A percentile compares a stretch with the other conserved stretches of the same genome.
phyloP scores from a whole-genome alignment of 2,113 vertebrate species.

The Sebastes fasciatus region DNA sequence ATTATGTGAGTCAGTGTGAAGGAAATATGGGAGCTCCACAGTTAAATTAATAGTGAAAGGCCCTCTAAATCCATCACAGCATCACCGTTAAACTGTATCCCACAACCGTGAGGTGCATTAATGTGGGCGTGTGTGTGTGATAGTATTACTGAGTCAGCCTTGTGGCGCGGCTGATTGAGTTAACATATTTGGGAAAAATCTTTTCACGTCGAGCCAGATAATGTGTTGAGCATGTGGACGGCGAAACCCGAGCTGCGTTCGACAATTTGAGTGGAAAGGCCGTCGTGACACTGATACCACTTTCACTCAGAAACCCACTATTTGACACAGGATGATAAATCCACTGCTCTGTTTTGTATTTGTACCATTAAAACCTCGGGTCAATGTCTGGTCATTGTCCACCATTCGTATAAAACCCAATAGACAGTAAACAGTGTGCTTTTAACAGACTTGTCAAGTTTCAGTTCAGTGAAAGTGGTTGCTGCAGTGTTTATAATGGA shows the following conservation, averaged over 20 bases:
- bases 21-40: slow-evolving; percentile 49
- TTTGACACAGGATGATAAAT: slow-evolving; percentile 36
- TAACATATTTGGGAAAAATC: slow-evolving; percentile 65
- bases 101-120: slow-evolving; percentile 61
- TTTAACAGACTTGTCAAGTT: background rate
- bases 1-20: slow-evolving; percentile 44
- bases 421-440: background rate
- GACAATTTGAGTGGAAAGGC: slow-evolving; percentile 46
- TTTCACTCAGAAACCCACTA: slow-evolving; percentile 21
- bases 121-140: slow-evolving; percentile 41
- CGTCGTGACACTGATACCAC: slow-evolving; percentile 30
- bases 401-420: background rate
- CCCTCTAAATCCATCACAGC: slow-evolving; percentile 55
- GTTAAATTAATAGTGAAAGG: slow-evolving; percentile 61
- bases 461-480: slow-evolving; percentile 2
- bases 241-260: slow-evolving; percentile 61
- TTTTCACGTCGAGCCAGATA: slow-evolving; percentile 53
- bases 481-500: background rate
- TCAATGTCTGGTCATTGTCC: slow-evolving; percentile 13
- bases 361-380: background rate
- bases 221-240: slow-evolving; percentile 70
- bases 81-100: slow-evolving; percentile 46
- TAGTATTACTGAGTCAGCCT: slow-evolving; percentile 68
- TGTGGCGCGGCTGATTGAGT: slow-evolving; percentile 65
- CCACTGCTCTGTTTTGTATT: background rate